Conservation (phyloP, 2,113 vertebrate genomes). For the Pseudolaguvia tuberculata region DNA sequence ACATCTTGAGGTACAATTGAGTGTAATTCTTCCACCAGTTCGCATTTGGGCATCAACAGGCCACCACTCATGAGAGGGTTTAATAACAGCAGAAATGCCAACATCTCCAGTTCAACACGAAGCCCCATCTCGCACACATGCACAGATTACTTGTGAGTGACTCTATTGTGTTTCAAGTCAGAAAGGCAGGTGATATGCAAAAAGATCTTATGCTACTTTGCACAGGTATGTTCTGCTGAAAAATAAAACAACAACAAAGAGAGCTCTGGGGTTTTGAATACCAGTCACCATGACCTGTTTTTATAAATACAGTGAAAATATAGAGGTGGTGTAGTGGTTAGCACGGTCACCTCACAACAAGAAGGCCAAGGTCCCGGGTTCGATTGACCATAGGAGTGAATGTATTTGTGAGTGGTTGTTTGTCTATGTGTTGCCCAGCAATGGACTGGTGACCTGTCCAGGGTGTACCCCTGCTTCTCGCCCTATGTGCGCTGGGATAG, state of each 20-base stretch:
- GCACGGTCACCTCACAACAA: too few relatives aligned
- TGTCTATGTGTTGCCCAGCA: too few relatives aligned
- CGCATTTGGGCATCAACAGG: slow-evolving; percentile 41
- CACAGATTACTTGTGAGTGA: not conserved
- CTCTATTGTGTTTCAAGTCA: not conserved
- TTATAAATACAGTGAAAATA: too few relatives aligned
- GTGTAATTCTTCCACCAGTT: slow-evolving; percentile 33
- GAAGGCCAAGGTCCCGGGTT: too few relatives aligned
- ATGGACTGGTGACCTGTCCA: too few relatives aligned
- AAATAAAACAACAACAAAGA: not conserved
- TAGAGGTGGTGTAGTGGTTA: too few relatives aligned
- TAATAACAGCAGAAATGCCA: slow-evolving; percentile 42
- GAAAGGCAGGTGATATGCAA: slow-evolving; percentile 1
- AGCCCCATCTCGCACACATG: not conserved
- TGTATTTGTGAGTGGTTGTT: too few relatives aligned
- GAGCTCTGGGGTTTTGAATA: not conserved
- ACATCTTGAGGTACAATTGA: not conserved
- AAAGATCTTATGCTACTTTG: slow-evolving; percentile 10
- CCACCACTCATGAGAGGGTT: slow-evolving; percentile 40
- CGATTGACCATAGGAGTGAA: too few relatives aligned
- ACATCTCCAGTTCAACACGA: slow-evolving; percentile 48
- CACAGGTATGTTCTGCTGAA: not conserved
- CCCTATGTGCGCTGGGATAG: too few relatives aligned
- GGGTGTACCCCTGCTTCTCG: too few relatives aligned
- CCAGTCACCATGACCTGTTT: not conserved